phyloP scores from a whole-genome alignment of 2,113 vertebrate genomes.

The Cyanistes caeruleus region DNA sequence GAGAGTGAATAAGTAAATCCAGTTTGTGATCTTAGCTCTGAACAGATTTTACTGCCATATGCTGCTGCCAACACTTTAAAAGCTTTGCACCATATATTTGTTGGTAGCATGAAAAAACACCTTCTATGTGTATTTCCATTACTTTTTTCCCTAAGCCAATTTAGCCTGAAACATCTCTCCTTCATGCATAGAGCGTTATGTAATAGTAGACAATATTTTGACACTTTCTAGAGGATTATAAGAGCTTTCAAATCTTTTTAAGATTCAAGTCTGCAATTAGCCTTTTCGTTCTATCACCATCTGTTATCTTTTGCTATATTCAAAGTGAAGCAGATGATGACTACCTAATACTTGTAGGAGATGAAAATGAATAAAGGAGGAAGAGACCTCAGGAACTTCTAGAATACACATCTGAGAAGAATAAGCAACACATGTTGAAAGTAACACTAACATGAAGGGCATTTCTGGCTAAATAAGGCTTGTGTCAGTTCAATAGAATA shows the following conservation, averaged over 20 bases:
- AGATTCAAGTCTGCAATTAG: not conserved
- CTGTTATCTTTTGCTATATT: not conserved
- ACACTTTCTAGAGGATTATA: not conserved
- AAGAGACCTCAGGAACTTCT: not conserved
- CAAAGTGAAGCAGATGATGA: not conserved
- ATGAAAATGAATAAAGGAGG: not conserved
- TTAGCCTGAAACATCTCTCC: not conserved
- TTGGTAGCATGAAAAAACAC: not conserved
- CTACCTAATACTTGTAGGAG: not conserved
- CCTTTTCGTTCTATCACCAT: not conserved
- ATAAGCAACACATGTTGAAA: not conserved
- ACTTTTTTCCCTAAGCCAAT: not conserved
- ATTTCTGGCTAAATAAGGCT: not conserved
- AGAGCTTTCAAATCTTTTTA: not conserved
- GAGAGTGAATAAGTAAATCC: not conserved
- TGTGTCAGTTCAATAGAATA: not conserved
- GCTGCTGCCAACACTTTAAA: not conserved
- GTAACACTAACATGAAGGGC: not conserved
- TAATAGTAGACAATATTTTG: not conserved
- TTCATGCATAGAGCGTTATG: not conserved
- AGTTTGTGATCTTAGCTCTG: not conserved
- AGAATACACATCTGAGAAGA: not conserved
- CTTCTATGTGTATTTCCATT: not conserved
- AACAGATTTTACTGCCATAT: not conserved
- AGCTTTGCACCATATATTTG: not conserved